These are phyloP conservation scores for Amblyopsis hoosieri DNA, from an alignment of 2,797 vertebrate genomes.

Conservation along the genomic window DNA sequence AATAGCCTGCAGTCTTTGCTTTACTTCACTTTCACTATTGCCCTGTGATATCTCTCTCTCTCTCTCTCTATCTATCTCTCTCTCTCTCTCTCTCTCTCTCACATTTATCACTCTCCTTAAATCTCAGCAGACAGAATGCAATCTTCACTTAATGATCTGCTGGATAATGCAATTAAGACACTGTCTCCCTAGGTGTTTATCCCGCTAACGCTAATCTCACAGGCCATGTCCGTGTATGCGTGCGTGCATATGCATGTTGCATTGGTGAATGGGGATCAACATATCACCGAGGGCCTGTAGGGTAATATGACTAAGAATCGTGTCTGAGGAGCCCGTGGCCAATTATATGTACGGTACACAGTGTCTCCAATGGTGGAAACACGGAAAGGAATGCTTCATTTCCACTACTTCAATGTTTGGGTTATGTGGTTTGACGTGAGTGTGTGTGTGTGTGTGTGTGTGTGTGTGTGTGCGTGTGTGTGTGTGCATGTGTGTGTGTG, in stretches of 20 bases:
- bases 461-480: no score
- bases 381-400: neutral
- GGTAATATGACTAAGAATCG: constrained; percentile 11
- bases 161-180: constrained; percentile 43
- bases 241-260: neutral
- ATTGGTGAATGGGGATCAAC: neutral
- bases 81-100: constrained; percentile 29
- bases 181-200: constrained; percentile 35
- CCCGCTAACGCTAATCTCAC: constrained; percentile 1
- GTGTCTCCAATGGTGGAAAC: no score
- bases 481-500: no score
- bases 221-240: neutral
- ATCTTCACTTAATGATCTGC: constrained; percentile 52
- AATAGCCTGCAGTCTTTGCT: neutral
- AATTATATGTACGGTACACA: no score
- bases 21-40: constrained; percentile 25
- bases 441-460: neutral
- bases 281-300: constrained; percentile 12
- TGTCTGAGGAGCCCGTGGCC: no score
- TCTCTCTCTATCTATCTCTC: neutral
- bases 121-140: constrained; percentile 49
- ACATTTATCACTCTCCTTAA: constrained; percentile 23
- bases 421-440: constrained; percentile 7
- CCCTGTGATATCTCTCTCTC: constrained; percentile 14
- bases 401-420: neutral